Evolutionary conservation across 1,140 invertebrate species (phyloP), one percentile per base, ranked within the genome.

Genomic region (Ceratitis capitata): DNA sequence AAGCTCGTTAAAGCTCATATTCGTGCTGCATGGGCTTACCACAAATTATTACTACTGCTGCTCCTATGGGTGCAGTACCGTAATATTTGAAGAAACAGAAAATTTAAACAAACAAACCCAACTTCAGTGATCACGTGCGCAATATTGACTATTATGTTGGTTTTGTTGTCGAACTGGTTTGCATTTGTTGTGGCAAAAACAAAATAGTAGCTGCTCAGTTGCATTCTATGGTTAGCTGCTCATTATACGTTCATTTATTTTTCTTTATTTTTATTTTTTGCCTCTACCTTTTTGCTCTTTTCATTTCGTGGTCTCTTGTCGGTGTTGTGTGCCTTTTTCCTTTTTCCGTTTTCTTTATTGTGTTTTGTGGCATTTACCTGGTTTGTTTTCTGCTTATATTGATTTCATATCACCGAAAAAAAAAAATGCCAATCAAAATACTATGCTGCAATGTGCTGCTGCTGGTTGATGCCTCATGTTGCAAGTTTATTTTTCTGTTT

Each of bases 381-480:
- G 39, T 78, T 69, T 32, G 64, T 39, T 69, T 35, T 16, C 29
- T 69, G 64, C 32, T 26, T 78, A 78, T 78, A 78, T 78, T 78
- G 39, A 78, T 78, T 78, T 47, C 69, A 42, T 78, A 78, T n/a
- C n/a, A 78, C 19, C 39, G 29, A 35, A 23, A 12, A 78, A 6
- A 49, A 69, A 78, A 78, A 78, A 78, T 35, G 69, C 32, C 69
- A 78, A 78, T 78, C 69, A 78, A 78, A 35, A 42, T 78, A 39
- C 42, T 78, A 78, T 78, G 69, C n/a, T 78, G 69, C 56, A 61
- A 61, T 26, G 2, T 45, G 69, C 39, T 78, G 56, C n/a, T 61
- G 23, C 56, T n/a, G n/a, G n/a, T n/a, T n/a, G n/a, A n/a, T n/a
- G n/a, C n/a, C n/a, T n/a, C 26, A 9, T 78, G 39, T 45, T 45